Percentiles rank a stretch among this genome's conserved stretches.
phyloP scores from a whole-genome alignment of 2,113 vertebrate genomes.

The Cranoglanis bouderius region DNA sequence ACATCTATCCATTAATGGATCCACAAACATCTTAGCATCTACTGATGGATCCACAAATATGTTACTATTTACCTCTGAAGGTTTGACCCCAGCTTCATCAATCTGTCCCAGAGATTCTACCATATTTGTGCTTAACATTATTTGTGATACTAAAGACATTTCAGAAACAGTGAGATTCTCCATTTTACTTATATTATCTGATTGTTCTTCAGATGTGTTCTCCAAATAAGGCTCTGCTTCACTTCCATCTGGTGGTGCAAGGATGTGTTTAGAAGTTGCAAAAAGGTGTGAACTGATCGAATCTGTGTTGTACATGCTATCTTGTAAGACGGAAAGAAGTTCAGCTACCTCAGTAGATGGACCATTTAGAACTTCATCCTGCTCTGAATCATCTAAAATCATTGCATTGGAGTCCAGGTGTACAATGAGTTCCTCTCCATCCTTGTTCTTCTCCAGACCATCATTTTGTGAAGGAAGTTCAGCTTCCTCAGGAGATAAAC shows the following conservation, averaged over 20 bases:
- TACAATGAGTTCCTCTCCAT: background rate
- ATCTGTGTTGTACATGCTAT: background rate
- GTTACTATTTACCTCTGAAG: background rate
- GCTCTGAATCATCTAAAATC: background rate
- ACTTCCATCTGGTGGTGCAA: background rate
- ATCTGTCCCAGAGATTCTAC: background rate
- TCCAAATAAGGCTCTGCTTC: background rate
- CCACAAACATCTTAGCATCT: background rate
- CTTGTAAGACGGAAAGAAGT: conserved; percentile 17
- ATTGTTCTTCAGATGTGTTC: background rate
- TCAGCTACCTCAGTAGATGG: conserved; percentile 20
- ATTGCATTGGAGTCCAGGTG: background rate
- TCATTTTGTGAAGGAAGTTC: background rate
- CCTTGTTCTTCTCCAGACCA: background rate
- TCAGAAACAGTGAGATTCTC: background rate
- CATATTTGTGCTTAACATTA: background rate
- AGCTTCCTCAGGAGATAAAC: background rate
- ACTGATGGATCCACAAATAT: background rate
- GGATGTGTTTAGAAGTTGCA: background rate
- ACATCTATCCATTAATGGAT: background rate
- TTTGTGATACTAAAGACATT: conserved; percentile 5
- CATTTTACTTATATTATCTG: background rate
- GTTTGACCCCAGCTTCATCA: background rate
- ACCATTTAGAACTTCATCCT: background rate
- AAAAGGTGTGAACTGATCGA: background rate